Evolutionary conservation across 2,113 vertebrate species (phyloP).

Genomic region (Zosterops borbonicus): DNA sequence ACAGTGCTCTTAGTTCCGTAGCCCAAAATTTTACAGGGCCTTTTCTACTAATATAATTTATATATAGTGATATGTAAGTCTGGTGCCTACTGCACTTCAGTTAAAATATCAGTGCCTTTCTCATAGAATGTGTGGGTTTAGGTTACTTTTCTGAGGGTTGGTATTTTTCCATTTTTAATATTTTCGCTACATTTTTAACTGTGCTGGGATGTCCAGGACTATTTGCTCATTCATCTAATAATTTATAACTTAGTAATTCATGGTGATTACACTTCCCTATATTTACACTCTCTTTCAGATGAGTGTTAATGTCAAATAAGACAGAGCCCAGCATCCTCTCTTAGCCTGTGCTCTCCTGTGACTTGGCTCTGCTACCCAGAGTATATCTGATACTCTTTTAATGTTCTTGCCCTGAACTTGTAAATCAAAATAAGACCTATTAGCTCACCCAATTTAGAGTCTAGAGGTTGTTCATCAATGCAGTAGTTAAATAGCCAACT

Average conservation of each 20-base stretch:
- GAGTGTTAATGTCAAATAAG: neutral
- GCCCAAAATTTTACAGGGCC: neutral
- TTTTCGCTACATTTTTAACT: neutral
- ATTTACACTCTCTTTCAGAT: neutral
- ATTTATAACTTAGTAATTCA: neutral
- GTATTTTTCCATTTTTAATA: neutral
- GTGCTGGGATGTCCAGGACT: neutral
- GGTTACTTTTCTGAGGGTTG: neutral
- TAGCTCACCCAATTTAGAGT: neutral
- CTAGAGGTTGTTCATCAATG: neutral
- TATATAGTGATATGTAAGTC: neutral
- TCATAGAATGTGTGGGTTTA: neutral
- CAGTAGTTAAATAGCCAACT: neutral
- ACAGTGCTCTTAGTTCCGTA: neutral
- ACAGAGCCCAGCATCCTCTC: neutral
- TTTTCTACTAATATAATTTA: neutral
- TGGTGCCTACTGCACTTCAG: neutral
- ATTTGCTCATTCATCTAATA: neutral
- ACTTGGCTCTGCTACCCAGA: neutral
- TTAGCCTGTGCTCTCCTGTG: neutral
- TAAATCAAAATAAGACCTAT: neutral
- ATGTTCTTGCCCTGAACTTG: neutral
- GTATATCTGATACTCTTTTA: neutral
- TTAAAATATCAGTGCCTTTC: neutral
- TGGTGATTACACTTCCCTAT: neutral